Evolutionary conservation across 2,113 vertebrate species (phyloP), one percentile per base, ranked within the genome.

Genomic region (Chelonoidis abingdonii): DNA sequence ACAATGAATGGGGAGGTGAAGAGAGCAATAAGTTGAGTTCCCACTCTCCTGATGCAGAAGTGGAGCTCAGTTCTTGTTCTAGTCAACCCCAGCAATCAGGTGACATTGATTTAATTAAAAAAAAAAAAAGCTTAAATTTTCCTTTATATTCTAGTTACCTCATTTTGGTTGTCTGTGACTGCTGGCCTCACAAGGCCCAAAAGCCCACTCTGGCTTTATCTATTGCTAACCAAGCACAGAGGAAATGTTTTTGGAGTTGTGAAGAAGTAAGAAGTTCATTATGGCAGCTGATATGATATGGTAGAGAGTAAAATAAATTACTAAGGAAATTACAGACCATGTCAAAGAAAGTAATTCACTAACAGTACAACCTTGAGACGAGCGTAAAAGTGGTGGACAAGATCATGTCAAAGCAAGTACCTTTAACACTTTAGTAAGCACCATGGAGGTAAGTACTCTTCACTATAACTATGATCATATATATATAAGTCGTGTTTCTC

Each of bases 181-280:
- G 62, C 65, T 0, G 0, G 14, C n/a, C n/a, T 19, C 1, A 2
- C 11, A 38, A 84, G 22, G 44, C 35, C 25, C 0, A 0, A 21
- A 81, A 85, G 10, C 11, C 22, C 69, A 19, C 31, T 65, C 80
- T 91, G 13, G 2, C 29, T 75, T 44, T n/a, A 10, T 80, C n/a
- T 44, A 27, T 57, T 84, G 49, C 0, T 0, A 87, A 25, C 29
- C 80, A 25, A 8, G 2, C 2, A 1, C 29, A 16, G 72, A 86
- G 69, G 11, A 47, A 44, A 29, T 8, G 11, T 87, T 89, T 83
- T 44, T 11, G 21, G 87, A 35, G 16, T 17, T 49, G 69, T 53
- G 49, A 6, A 50, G 38, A 87, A 90, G 11, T 8, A 50, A 49
- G 11, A 75, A 44, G 52, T 25, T 54, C 1, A 0, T 41, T 52